phyloP scores from a whole-genome alignment of 2,888 invertebrate genomes.

The Amphimallon solstitiale region DNA sequence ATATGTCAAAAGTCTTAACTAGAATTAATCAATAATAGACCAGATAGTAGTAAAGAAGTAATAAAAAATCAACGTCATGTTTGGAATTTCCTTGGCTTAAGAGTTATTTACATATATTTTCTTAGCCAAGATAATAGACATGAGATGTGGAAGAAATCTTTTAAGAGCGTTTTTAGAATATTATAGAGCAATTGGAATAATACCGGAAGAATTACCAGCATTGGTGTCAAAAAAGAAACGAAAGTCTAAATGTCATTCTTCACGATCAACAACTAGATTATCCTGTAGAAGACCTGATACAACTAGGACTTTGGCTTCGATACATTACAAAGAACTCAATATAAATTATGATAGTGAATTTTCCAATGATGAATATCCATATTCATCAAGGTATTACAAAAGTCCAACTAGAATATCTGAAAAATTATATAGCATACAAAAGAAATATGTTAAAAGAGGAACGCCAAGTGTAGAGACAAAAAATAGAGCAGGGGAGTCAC shows the following conservation, averaged over 20 bases:
- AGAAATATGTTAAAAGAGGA: slow-evolving; percentile 21
- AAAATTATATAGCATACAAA: slow-evolving; percentile 12
- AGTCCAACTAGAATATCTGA: slow-evolving; percentile 50
- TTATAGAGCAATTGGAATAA: slow-evolving; percentile 78
- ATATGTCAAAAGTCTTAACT: too few relatives aligned
- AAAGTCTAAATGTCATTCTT: slow-evolving; percentile 49
- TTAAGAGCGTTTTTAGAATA: slow-evolving; percentile 82
- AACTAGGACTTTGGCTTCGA: slow-evolving; percentile 64
- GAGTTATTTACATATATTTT: slow-evolving; percentile 38
- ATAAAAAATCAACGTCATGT: too few relatives aligned
- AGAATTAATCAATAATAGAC: too few relatives aligned
- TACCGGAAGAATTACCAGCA: slow-evolving; percentile 62
- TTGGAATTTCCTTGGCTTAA: too few relatives aligned
- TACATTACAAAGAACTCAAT: slow-evolving; percentile 67
- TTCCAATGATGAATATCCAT: slow-evolving; percentile 62
- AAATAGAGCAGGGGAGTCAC: slow-evolving; percentile 43
- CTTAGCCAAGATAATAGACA: slow-evolving; percentile 68
- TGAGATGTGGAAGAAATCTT: slow-evolving; percentile 80
- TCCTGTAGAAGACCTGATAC: slow-evolving; percentile 64
- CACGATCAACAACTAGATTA: slow-evolving; percentile 58
- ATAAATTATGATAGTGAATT: slow-evolving; percentile 68
- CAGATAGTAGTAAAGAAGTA: too few relatives aligned
- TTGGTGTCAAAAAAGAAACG: slow-evolving; percentile 47
- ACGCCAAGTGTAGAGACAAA: slow-evolving; percentile 25
- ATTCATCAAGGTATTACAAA: slow-evolving; percentile 52